A percentile compares a stretch with the other conserved stretches of the same genome.
These are phyloP conservation scores for Machaerirhynchus nigripectus DNA, from an alignment of 2,113 vertebrate species.

Conservation along the genomic window DNA sequence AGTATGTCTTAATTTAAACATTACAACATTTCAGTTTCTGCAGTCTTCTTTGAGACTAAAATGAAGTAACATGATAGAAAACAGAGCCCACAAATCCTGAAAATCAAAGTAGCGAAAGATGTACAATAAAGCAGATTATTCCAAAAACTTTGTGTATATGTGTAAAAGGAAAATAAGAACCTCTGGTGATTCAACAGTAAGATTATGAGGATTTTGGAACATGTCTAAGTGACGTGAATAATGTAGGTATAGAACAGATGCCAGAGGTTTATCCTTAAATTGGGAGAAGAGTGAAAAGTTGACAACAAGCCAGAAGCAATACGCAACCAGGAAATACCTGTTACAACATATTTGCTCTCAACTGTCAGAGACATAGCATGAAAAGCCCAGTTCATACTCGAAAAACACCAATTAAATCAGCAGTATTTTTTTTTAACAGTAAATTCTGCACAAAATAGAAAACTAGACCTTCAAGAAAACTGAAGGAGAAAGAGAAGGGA, in stretches of 20 bases:
- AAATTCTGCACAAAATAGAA: neutral
- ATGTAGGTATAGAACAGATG: neutral
- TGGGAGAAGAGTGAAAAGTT: neutral
- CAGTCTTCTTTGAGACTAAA: neutral
- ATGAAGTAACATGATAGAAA: neutral
- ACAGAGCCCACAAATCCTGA: neutral
- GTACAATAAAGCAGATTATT: neutral
- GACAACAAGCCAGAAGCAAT: neutral
- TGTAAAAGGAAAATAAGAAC: neutral
- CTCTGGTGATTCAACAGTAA: neutral
- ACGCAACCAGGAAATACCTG: neutral
- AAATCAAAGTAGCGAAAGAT: neutral
- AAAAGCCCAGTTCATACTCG: neutral
- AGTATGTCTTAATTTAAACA: neutral
- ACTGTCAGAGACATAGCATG: neutral
- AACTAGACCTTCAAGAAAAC: neutral
- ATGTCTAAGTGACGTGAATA: neutral
- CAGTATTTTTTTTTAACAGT: neutral
- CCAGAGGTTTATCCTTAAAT: neutral
- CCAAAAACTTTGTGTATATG: neutral
- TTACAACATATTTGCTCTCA: neutral
- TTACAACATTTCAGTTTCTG: neutral
- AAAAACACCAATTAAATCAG: neutral
- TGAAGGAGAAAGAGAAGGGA: neutral
- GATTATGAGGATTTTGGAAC: neutral